Percentiles rank a stretch among this genome's conserved stretches.
These are phyloP conservation scores for Lithophane leautieri DNA, from an alignment of 2,888 invertebrate species.

Conservation along the genomic window DNA sequence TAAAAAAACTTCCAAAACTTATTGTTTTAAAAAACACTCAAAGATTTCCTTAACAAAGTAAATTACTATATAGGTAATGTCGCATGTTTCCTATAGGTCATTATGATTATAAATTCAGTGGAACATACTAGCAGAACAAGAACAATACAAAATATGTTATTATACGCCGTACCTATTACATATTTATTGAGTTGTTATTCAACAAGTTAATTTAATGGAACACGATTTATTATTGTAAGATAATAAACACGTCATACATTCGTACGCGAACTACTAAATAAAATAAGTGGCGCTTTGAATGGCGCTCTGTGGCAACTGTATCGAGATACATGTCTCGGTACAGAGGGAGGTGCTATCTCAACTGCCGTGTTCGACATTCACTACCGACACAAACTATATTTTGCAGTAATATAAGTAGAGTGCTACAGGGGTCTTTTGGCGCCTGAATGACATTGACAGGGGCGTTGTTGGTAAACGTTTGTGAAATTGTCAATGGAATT, in stretches of 20 bases:
- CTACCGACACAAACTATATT: not conserved
- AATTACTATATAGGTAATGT: conserved; percentile 2
- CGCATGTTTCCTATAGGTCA: not conserved
- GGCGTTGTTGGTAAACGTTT: too few species aligned
- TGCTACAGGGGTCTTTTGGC: too few species aligned
- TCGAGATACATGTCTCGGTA: conserved; percentile 19
- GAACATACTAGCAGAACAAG: conserved; percentile 13
- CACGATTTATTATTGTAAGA: conserved; percentile 41
- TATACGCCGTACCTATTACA: conserved; percentile 30
- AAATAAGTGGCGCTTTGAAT: conserved; percentile 30
- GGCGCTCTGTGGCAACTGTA: conserved; percentile 27
- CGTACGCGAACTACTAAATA: conserved; percentile 24
- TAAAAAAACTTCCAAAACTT: conserved; percentile 1
- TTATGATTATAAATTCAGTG: conserved; percentile 20
- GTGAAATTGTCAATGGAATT: too few species aligned
- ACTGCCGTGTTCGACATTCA: conserved; percentile 18
- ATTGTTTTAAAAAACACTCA: conserved; percentile 3
- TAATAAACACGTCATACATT: conserved; percentile 41
- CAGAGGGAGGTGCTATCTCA: conserved; percentile 14
- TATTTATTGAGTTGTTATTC: conserved; percentile 55
- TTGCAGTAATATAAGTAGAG: not conserved
- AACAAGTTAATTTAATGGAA: conserved; percentile 51
- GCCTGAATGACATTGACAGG: too few species aligned
- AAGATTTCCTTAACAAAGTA: conserved; percentile 10
- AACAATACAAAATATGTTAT: conserved; percentile 34